Base-by-base conservation (phyloP, 2,888 invertebrate genomes). In the Polydesmus complanatus region DNA sequence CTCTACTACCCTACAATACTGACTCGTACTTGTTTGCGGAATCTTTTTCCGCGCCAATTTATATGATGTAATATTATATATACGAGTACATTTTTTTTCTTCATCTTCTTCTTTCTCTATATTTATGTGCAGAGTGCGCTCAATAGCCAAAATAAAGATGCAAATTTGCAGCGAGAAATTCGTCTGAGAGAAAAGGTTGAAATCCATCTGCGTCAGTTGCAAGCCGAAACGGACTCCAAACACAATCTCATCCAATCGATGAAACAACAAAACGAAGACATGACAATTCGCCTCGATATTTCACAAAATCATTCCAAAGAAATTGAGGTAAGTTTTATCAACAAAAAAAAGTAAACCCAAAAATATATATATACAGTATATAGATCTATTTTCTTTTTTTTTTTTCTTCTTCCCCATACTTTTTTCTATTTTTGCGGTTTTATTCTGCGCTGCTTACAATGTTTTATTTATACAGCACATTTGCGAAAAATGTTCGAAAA, bases 141-240 rank as follows among this genome's bases (percentile, higher is more conserved):
- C 5, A 19, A 58, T 3, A 5, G 27, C 11, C 58, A 50, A 23
- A 37, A 50, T 23, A 50, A 58, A 22, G 51, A 58, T 3, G 47
- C 21, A 5, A 14, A 58, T 22, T 25, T 58, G 2, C 58, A 58
- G 26, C 22, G 58, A n/a, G 58, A 58, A 49, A 19, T 58, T 21
- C 58, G 58, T 3, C 23, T 49, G 49, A 58, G 51, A 25, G 58
- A 58, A 37, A 58, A 48, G 26, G 26, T 23, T n/a, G 58, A 58
- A 26, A 26, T 58, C 18, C 25, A 58, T n/a, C 11, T 58, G 11
- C 58, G 58, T 22, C 58, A 50, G 50, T 27, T 21, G 3, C 27
- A 47, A 22, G 58, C 58, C 22, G 50, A 58, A 21, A 14, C 27
- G 5, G 21, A 58, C 23, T 22, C 27, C 14, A 58, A 50, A 23